phyloP scores from a whole-genome alignment of 2,797 vertebrate genomes.

The Gobionotothen gibberifrons region DNA sequence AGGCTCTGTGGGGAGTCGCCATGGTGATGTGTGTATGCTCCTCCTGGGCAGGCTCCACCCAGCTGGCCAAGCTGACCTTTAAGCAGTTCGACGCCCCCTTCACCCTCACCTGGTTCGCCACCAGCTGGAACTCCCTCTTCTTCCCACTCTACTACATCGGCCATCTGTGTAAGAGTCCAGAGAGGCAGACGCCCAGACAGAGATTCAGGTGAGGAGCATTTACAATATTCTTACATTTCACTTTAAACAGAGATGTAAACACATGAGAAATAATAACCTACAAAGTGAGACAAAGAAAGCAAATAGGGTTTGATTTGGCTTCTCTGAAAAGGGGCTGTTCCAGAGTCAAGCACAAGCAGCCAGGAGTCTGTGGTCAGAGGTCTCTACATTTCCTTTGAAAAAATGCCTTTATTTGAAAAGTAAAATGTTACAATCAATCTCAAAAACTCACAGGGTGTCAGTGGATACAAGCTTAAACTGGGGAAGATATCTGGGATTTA shows the following conservation, averaged over 20 bases:
- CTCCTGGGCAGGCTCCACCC: conserved; percentile 94
- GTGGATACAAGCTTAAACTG: neutral
- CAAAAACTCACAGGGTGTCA: neutral
- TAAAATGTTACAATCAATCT: neutral
- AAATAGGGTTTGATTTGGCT: neutral
- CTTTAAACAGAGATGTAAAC: neutral
- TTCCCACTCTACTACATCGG: conserved; percentile 95
- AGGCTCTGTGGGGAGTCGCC: conserved; percentile 91
- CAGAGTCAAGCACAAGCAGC: conserved; percentile 4
- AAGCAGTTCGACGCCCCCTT: conserved; percentile 92
- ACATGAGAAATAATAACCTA: neutral
- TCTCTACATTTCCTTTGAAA: neutral
- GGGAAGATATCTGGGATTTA: neutral
- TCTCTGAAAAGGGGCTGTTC: neutral
- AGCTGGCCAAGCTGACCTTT: conserved; percentile 94
- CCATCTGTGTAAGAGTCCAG: conserved; percentile 90
- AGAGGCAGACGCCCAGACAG: conserved; percentile 93
- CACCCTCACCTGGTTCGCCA: conserved; percentile 97
- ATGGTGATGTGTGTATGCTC: conserved; percentile 93
- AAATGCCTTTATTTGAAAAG: neutral
- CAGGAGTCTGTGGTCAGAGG: neutral
- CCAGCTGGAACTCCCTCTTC: conserved; percentile 96
- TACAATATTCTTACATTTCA: neutral
- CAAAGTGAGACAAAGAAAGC: neutral
- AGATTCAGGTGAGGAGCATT: conserved; percentile 90